Conservation (phyloP, 2,888 invertebrate species). For the Ischnura elegans region DNA sequence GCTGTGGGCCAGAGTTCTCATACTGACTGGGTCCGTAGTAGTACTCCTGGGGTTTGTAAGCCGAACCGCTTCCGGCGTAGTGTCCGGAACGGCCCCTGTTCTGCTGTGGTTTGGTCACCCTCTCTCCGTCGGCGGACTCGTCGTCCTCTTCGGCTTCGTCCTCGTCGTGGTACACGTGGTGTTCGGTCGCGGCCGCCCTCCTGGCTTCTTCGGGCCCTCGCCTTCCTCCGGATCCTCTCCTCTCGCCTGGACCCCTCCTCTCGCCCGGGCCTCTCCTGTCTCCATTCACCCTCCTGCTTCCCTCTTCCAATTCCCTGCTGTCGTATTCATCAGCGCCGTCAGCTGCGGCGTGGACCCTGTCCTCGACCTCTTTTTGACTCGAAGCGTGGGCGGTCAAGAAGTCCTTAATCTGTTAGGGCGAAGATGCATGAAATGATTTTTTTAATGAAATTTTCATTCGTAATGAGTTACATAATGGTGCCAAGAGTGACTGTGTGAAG, state of each 20-base stretch:
- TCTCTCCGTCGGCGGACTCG: not conserved
- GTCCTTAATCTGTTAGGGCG: constrained; percentile 75
- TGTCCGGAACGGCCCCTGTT: not conserved
- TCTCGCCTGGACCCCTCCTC: constrained; percentile 13
- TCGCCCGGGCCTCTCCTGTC: not conserved
- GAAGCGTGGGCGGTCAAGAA: constrained; percentile 73
- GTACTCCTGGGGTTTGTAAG: not conserved
- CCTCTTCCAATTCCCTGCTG: not conserved
- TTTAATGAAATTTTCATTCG: too few species aligned
- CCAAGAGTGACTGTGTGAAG: too few species aligned
- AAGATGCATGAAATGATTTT: not conserved
- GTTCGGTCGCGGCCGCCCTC: constrained; percentile 24
- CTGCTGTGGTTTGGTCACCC: not conserved
- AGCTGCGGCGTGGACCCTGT: constrained; percentile 69
- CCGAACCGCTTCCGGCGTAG: not conserved
- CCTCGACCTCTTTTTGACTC: constrained; percentile 70
- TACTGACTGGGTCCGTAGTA: not conserved
- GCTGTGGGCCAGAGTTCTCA: not conserved
- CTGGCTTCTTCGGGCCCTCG: not conserved
- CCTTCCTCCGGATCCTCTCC: not conserved
- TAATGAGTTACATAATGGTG: too few species aligned
- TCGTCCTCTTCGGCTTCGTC: constrained; percentile 25
- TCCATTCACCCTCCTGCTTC: not conserved
- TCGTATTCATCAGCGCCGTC: constrained; percentile 67
- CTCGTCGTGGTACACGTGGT: not conserved